Evolutionary conservation across 2,888 invertebrate genomes (phyloP), one percentile per base, ranked within the genome.

Genomic region (Heliconius ethilla): DNA sequence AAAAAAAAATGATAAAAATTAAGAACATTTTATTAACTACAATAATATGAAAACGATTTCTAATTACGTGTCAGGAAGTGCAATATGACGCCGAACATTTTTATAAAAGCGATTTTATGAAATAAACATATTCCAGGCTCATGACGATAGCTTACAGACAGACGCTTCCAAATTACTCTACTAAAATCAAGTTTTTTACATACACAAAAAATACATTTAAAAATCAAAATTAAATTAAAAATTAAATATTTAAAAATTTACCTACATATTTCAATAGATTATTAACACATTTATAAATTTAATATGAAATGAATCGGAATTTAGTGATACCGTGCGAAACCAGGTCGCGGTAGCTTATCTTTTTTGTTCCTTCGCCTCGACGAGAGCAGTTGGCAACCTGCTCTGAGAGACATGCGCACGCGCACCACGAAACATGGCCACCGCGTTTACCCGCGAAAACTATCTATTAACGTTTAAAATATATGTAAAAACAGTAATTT

Each of bases 391-490:
- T 77, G 80, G 79, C 75, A 78, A 81, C 81, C 75, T 62, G 83
- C 80, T 88, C 88, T 67, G 84, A 78, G 89, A 88, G 88, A 88
- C 85, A 82, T 85, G 89, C 89, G 90, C 91, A 88, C 85, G 91
- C 90, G 90, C 88, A 82, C 79, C 82, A 81, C 89, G 86, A 85
- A 90, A 90, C 13, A 91, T 86, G 87, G 82, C 85, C 79, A 82
- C 84, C 80, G 76, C 85, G 86, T 83, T 84, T 81, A 83, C 89
- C 91, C 92, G 92, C 86, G 88, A 92, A 90, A 87, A 78, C 33
- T 72, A 7, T 33, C n/a, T 55, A n/a, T 33, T 33, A 9, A 55
- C 59, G 55, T 13, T n/a, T 55, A 72, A 72, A 59, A 59, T 15
- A 22, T 15, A 72, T 27, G n/a, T 22, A 72, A 72, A 33, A 33